A percentile compares a stretch with the other conserved stretches of the same genome.
phyloP scores from a whole-genome alignment of 1,140 invertebrate genomes.

The Drosophila lini region DNA sequence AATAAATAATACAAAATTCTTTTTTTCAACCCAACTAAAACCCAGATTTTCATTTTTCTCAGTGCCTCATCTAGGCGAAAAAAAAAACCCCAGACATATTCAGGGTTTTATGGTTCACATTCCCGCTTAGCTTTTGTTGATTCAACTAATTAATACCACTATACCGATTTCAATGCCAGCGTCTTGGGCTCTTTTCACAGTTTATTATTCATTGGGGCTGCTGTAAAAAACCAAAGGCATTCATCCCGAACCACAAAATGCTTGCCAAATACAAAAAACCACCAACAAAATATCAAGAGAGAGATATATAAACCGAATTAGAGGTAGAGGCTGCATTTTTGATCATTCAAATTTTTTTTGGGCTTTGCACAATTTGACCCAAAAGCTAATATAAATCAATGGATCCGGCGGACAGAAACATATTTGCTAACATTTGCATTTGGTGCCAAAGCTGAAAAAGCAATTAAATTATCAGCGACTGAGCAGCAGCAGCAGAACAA shows the following conservation, averaged over 20 bases:
- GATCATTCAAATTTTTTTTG: constrained; percentile 36
- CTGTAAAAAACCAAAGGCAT: constrained; percentile 19
- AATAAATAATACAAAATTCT: background rate
- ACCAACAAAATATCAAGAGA: background rate
- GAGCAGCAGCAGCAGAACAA: constrained; percentile 40
- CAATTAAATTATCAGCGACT: constrained; percentile 62
- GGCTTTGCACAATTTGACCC: constrained; percentile 48
- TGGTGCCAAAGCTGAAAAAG: constrained; percentile 31
- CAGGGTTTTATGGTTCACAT: constrained; percentile 39
- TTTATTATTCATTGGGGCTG: constrained; percentile 36
- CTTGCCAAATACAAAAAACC: constrained; percentile 33
- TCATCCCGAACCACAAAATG: constrained; percentile 32
- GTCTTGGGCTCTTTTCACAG: constrained; percentile 28
- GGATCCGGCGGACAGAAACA: constrained; percentile 24
- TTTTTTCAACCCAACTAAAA: background rate
- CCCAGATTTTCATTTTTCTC: background rate
- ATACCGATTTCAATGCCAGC: constrained; percentile 50
- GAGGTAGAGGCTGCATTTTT: constrained; percentile 31
- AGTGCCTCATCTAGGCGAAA: constrained; percentile 22
- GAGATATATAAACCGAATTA: background rate
- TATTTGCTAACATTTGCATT: constrained; percentile 50
- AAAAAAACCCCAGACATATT: constrained; percentile 15
- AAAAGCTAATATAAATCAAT: constrained; percentile 48
- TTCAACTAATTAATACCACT: constrained; percentile 52
- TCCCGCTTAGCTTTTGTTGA: constrained; percentile 44